A percentile compares a stretch with the other conserved stretches of the same genome.
phyloP scores from a whole-genome alignment of 2,797 vertebrate genomes.

The Xiphophorus birchmanni region DNA sequence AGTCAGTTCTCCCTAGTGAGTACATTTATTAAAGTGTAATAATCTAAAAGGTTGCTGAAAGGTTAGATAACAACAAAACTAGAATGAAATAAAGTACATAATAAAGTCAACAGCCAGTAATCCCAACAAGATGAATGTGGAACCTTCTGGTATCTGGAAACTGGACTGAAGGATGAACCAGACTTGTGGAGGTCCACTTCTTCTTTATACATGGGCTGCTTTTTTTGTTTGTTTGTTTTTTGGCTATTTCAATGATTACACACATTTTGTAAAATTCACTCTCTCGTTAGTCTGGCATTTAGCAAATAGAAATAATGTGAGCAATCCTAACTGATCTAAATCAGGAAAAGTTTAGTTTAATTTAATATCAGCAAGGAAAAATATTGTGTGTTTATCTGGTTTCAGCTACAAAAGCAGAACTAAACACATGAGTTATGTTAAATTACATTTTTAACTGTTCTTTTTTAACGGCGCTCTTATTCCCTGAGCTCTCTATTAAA shows the following conservation, averaged over 20 bases:
- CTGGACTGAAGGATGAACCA: neutral
- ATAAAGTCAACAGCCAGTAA: no score
- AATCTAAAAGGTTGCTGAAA: neutral
- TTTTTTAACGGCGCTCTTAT: neutral
- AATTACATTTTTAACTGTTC: neutral
- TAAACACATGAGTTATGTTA: neutral
- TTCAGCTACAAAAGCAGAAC: neutral
- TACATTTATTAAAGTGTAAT: neutral
- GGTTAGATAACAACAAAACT: no score
- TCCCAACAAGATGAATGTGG: neutral
- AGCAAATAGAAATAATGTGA: neutral
- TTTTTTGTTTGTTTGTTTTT: neutral
- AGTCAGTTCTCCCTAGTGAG: neutral
- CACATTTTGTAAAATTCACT: neutral
- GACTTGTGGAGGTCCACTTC: neutral
- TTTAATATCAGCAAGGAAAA: neutral
- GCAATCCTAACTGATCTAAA: neutral
- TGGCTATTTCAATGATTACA: neutral
- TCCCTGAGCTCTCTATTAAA: slow-evolving; percentile 50
- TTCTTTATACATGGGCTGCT: neutral
- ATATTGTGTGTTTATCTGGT: neutral
- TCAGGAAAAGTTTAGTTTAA: neutral
- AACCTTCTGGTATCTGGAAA: neutral
- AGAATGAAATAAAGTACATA: no score
- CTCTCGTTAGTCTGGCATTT: neutral